These are phyloP conservation scores for Mimachlamys varia DNA, from an alignment of 2,888 invertebrate genomes.

Conservation along the genomic window DNA sequence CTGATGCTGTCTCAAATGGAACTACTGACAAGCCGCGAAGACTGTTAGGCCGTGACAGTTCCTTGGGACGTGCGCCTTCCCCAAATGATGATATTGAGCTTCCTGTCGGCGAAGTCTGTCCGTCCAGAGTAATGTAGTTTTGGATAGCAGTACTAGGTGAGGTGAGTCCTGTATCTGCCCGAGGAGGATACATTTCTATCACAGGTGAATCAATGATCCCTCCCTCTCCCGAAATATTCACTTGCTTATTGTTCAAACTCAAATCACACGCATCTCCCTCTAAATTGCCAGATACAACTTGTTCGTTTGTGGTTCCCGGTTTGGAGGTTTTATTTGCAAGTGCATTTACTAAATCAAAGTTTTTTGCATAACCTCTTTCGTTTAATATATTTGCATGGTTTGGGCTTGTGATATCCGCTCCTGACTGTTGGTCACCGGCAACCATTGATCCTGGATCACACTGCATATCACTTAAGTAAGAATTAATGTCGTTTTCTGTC, in stretches of 20 bases:
- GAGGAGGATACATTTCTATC: not conserved
- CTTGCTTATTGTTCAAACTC: not conserved
- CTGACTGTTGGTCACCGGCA: constrained; percentile 45
- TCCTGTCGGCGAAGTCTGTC: not conserved
- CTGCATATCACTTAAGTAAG: constrained; percentile 43
- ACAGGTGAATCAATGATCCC: not conserved
- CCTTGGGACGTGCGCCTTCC: constrained; percentile 40
- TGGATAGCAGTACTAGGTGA: constrained; percentile 11
- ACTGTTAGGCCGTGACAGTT: constrained; percentile 8
- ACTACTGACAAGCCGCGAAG: not conserved
- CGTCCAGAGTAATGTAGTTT: constrained; percentile 15
- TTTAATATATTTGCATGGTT: constrained; percentile 34
- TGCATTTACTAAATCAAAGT: constrained; percentile 32
- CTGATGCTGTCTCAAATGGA: not conserved
- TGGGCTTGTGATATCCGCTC: constrained; percentile 52
- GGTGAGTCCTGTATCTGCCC: not conserved
- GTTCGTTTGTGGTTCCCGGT: constrained; percentile 1
- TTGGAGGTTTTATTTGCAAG: constrained; percentile 30
- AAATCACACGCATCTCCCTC: not conserved
- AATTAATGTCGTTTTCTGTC: constrained; percentile 43
- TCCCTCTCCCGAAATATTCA: not conserved
- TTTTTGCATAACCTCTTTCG: constrained; percentile 38
- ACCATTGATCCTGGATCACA: constrained; percentile 39
- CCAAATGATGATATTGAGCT: constrained; percentile 31
- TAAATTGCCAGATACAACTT: not conserved